A percentile compares a stretch with the other conserved stretches of the same genome.
phyloP scores from a whole-genome alignment of 2,113 vertebrate species.

The Antidorcas marsupialis region DNA sequence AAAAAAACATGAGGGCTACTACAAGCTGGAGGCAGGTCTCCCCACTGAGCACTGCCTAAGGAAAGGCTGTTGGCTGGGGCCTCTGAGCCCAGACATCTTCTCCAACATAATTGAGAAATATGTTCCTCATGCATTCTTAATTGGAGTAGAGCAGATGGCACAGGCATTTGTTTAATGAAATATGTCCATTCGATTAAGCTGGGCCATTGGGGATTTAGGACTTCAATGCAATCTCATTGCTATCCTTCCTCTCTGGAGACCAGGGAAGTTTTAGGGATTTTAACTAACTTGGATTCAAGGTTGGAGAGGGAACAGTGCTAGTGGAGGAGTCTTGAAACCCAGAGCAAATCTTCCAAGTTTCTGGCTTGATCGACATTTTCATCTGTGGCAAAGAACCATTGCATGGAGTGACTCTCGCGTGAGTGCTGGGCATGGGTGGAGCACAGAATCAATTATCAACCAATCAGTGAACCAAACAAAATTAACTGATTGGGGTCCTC shows the following conservation, averaged over 20 bases:
- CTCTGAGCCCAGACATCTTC: constrained; percentile 50
- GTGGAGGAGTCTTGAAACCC: background rate
- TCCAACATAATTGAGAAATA: constrained; percentile 72
- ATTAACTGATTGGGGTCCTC: background rate
- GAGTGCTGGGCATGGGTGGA: background rate
- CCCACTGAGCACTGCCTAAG: background rate
- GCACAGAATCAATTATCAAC: background rate
- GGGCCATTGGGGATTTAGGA: constrained; percentile 63
- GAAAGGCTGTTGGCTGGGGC: constrained; percentile 45
- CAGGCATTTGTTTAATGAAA: constrained; percentile 82
- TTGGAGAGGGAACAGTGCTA: background rate
- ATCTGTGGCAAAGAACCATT: background rate
- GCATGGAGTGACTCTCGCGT: background rate
- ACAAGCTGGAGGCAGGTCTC: background rate
- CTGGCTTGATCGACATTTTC: background rate
- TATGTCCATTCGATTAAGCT: constrained; percentile 82
- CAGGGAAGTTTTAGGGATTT: background rate
- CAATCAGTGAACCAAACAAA: background rate
- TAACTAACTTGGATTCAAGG: constrained; percentile 28
- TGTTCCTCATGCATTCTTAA: constrained; percentile 73
- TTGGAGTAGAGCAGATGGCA: constrained; percentile 75
- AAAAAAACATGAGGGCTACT: background rate
- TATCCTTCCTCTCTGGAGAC: background rate
- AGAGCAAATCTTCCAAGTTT: background rate
- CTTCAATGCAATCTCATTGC: constrained; percentile 24